Evolutionary conservation across 2,113 vertebrate genomes (phyloP), one percentile per base, ranked within the genome.

Genomic region (Xyrauchen texanus): DNA sequence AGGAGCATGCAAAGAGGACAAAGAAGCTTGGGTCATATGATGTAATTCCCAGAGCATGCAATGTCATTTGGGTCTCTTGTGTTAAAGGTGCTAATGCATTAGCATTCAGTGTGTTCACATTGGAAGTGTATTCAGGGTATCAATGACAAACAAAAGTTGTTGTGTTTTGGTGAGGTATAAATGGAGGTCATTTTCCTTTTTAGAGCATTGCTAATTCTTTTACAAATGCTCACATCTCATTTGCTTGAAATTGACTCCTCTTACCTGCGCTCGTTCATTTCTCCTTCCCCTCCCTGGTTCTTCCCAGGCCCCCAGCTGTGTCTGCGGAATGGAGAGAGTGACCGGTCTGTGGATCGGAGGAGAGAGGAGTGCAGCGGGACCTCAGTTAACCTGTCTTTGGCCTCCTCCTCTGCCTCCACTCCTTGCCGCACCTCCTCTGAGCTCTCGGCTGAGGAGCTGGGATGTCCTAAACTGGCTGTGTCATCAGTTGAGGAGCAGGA

Each of bases 291-390:
- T 82, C 88, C 93, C 78, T 92, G 88, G 0, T 97, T 96, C 86
- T 97, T 98, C 0, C 97, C 96, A 0, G 98, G 97, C 6, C 95
- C 97, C 98, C 98, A 99, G 81, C 97, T 99, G 88, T 99, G 98
- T 34, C 98, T 93, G 0, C 97, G 94, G 85, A 96, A 96, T 0
- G 97, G 96, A 0, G 97, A 98, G 53, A 95, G 88, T 0, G 97
- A 96, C 61, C 96, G 93, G 76, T 93, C 87, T 64, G 95, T 92
- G 79, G 85, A 76, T 12, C 93, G 87, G 12, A 95, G 78, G 8
- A 95, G 86, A 0, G 92, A 91, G 51, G 94, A 83, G 46, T 88
- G 92, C 46, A 85, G 83, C 0, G 92, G 3, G 67, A 96, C 96
- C 42, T 98, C 96, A 0, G 94, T 94, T 83, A 99, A 91, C 44